phyloP scores from a whole-genome alignment of 2,888 invertebrate species.

The Polia nebulosa region DNA sequence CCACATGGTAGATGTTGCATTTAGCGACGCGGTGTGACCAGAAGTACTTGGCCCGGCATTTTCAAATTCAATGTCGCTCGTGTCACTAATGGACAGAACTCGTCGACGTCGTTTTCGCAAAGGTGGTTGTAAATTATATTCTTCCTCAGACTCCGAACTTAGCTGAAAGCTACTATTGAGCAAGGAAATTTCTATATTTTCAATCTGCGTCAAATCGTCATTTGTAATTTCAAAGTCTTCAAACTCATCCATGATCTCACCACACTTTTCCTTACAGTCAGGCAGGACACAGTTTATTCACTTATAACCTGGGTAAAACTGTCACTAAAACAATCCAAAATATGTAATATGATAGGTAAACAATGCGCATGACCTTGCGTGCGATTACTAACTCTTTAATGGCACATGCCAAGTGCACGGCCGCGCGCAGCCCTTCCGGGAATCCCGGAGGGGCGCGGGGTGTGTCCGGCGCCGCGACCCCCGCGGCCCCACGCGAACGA shows the following conservation, averaged over 20 bases:
- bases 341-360: not conserved
- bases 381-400: not conserved
- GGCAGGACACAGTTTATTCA: constrained; percentile 2
- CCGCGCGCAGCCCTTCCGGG: not conserved
- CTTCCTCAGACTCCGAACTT: constrained; percentile 16
- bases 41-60: constrained; percentile 25
- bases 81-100: constrained; percentile 18
- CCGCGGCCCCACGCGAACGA: constrained; percentile 8
- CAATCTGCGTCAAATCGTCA: constrained; percentile 17
- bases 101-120: constrained; percentile 30
- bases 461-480: constrained; percentile 6
- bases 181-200: constrained; percentile 25
- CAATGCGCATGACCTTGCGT: not conserved
- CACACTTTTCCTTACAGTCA: constrained; percentile 1
- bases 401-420: not conserved
- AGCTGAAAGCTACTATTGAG: constrained; percentile 31
- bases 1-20: constrained; percentile 24
- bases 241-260: constrained; percentile 6
- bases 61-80: constrained; percentile 17
- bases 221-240: not conserved
- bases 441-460: constrained; percentile 6
- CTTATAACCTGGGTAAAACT: constrained; percentile 1
- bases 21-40: constrained; percentile 13
- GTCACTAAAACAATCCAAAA: not conserved
- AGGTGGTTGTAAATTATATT: constrained; percentile 17